Percentiles rank a stretch among this genome's conserved stretches.
These are phyloP conservation scores for Frankliniella intonsa DNA, from an alignment of 2,888 invertebrate species.

Conservation along the genomic window DNA sequence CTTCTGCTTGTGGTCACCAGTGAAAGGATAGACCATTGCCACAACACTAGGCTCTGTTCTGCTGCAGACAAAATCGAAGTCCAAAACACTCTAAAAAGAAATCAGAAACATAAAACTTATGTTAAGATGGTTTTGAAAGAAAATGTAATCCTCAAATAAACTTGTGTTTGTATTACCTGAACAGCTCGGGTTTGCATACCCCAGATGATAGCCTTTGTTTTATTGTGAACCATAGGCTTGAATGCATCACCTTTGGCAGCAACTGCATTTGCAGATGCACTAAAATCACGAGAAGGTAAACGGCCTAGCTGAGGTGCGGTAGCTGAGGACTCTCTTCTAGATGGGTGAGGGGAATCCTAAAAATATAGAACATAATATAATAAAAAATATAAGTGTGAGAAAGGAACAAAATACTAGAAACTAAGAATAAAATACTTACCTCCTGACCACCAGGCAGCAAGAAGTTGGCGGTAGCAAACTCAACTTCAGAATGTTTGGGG, in stretches of 20 bases:
- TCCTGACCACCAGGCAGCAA: slow-evolving; percentile 71
- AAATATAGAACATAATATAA: background rate
- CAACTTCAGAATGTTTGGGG: slow-evolving; percentile 64
- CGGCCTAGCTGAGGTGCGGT: background rate
- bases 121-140: slow-evolving; percentile 15
- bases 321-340: background rate
- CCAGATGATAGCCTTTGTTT: slow-evolving; percentile 94
- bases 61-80: slow-evolving; percentile 92
- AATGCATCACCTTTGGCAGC: slow-evolving; percentile 31
- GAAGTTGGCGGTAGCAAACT: slow-evolving; percentile 85
- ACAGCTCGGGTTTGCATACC: slow-evolving; percentile 98
- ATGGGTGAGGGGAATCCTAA: background rate
- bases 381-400: background rate
- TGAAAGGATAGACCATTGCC: slow-evolving; percentile 97
- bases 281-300: background rate
- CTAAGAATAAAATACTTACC: slow-evolving; percentile 38
- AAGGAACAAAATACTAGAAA: too few relatives aligned
- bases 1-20: slow-evolving; percentile 97
- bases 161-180: slow-evolving; percentile 49
- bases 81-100: slow-evolving; percentile 71
- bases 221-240: slow-evolving; percentile 67
- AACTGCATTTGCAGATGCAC: background rate
- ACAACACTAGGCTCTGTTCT: slow-evolving; percentile 86
- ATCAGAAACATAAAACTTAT: slow-evolving; percentile 18
- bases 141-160: background rate